Base-by-base conservation (phyloP, 2,797 vertebrate species). In the Botia kubotai region DNA sequence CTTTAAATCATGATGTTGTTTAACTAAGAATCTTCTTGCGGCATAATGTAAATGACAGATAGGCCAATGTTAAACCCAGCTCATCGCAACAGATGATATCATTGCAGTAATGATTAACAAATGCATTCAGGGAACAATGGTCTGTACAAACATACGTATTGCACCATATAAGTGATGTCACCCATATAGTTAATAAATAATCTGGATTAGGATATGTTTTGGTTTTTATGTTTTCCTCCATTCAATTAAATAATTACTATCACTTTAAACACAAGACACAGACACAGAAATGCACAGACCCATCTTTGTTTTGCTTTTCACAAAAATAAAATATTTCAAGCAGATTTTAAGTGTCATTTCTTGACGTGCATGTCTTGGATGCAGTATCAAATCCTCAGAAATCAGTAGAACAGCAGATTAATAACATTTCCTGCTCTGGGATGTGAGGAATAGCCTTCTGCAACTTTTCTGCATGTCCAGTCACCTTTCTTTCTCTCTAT, bases 171-270 rank as follows among this genome's bases (percentile, higher is more conserved):
- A 71, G 19, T 79, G 69, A 66, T 72, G 77, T 89, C 92, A 87
- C 87, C 89, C 76, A 72, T 76, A 16, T 75, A 82, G 87, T 90
- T 89, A 92, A 92, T 92, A 88, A 91, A 90, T 91, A 87, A 92
- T 90, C 88, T 88, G 88, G 81, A 88, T 88, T 72, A 79, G 52
- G 46, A 53, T 55, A 39, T 58, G 3, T 62, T 79, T 63, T 12
- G 76, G n/a, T n/a, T 12, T 72, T 65, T 65, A 46, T 29, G 48
- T 91, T 90, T 88, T 11, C 39, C 39, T 8, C 39, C 39, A 43
- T 43, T 43, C 7, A 43, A 8, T 43, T n/a, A n/a, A n/a, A n/a
- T n/a, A n/a, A 52, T 52, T 14, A 52, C 50, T 52, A 14, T 58
- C 55, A 58, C 55, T 26, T 60, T 65, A 65, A 65, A 17, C 39